These are phyloP conservation scores for Scaptodrosophila latifasciaeformis DNA, from an alignment of 2,888 invertebrate genomes.

Conservation along the genomic window DNA sequence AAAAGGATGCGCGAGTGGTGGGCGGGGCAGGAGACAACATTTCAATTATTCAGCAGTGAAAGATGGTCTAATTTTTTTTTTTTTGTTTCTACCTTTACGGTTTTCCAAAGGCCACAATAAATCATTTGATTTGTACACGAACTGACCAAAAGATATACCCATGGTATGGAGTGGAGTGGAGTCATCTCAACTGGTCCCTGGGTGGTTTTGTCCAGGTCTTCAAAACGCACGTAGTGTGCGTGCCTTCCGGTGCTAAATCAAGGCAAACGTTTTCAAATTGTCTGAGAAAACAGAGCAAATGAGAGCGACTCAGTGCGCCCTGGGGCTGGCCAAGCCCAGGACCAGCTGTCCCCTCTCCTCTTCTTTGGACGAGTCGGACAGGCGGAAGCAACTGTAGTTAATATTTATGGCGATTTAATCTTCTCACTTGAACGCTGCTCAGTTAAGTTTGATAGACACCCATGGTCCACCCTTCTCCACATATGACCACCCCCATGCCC, in stretches of 20 bases:
- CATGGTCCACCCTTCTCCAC: slow-evolving; percentile 8
- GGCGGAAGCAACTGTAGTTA: slow-evolving; percentile 61
- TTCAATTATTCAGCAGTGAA: slow-evolving; percentile 52
- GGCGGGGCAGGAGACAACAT: no score
- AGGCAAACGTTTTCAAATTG: slow-evolving; percentile 61
- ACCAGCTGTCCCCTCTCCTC: background rate
- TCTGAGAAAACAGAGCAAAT: slow-evolving; percentile 29
- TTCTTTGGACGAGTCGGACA: slow-evolving; percentile 7
- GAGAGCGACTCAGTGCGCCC: background rate
- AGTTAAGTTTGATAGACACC: slow-evolving; percentile 61
- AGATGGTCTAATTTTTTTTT: slow-evolving; percentile 33
- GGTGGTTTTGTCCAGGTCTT: background rate
- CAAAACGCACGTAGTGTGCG: slow-evolving; percentile 54
- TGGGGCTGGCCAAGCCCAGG: background rate
- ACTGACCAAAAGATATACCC: no score
- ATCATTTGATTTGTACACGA: slow-evolving; percentile 61
- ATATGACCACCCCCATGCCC: background rate
- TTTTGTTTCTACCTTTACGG: background rate
- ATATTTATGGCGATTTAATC: slow-evolving; percentile 71
- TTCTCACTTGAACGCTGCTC: slow-evolving; percentile 66
- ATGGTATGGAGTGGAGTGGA: background rate
- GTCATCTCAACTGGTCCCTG: background rate
- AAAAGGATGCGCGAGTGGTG: no score
- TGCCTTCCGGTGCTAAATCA: slow-evolving; percentile 70
- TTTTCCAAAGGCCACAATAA: slow-evolving; percentile 41